Evolutionary conservation across 2,888 invertebrate species (phyloP), one percentile per base, ranked within the genome.

Genomic region (Enchytraeus crypticus): DNA sequence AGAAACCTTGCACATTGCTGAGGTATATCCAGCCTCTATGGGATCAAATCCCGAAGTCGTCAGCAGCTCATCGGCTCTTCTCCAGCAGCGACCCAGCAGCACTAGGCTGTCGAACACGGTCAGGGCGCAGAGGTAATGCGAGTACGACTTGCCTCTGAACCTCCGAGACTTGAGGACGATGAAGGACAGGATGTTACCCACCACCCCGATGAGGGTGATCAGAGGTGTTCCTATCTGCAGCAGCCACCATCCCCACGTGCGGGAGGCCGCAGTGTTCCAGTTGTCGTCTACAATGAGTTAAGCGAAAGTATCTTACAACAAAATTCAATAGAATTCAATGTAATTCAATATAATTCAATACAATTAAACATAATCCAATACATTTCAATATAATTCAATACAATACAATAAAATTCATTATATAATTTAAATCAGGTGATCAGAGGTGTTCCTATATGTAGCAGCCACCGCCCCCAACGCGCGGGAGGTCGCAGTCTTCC

Each of bases 61-160:
- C 38, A 38, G 18, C 38, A 38, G 18, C 8, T 38, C 38, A 38
- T 38, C 18, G 38, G 65, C 5, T 2, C 66, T 45, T 18, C 38
- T 32, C 51, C 56, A 33, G 49, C 43, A 65, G 53, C 63, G 65
- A 38, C 49, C 51, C 2, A 73, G 57, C 26, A 77, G 64, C 4
- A 72, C 72, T 18, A 75, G 60, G 46, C 71, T 73, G 66, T 73
- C 73, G 57, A 74, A 75, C 3, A 74, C 65, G 2, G 74, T 73
- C 56, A 76, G 64, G 0, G 72, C 67, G 61, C 74, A 72, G 5
- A 76, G 69, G 53, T 74, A 75, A 62, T 74, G 74, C 3, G 73
- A 72, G 67, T 77, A 76, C 2, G 76, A 74, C 46, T 75, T 74
- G 60, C 70, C 61, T 2, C 75, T 63, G 33, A 74, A 65, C 8